A percentile compares a stretch with the other conserved stretches of the same genome.
Conservation (phyloP, 2,888 invertebrate species). For the Criorhina ranunculi region DNA sequence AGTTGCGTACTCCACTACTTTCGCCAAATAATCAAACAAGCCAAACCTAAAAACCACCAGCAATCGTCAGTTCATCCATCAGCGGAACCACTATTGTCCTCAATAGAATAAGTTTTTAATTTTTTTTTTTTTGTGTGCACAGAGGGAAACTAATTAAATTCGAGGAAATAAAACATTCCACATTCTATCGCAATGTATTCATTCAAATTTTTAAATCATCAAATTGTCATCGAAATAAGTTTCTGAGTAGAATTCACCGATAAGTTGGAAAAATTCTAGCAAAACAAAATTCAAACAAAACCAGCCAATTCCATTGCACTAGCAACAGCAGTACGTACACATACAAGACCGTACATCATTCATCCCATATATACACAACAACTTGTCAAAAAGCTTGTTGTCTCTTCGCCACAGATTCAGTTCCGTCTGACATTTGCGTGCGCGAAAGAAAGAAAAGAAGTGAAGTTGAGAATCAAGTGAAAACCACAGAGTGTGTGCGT, state of each 20-base stretch:
- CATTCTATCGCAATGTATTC: conserved; percentile 36
- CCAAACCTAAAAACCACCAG: conserved; percentile 37
- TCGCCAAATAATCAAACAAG: conserved; percentile 22
- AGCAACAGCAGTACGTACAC: conserved; percentile 18
- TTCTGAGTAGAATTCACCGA: conserved; percentile 42
- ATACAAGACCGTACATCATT: conserved; percentile 33
- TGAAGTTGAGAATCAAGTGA: conserved; percentile 61
- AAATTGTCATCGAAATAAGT: conserved; percentile 46
- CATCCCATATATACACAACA: conserved; percentile 41
- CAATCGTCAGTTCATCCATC: conserved; percentile 45
- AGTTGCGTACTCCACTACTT: background rate
- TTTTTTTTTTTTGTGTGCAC: conserved; percentile 13
- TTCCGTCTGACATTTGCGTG: conserved; percentile 62
- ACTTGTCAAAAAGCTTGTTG: conserved; percentile 71
- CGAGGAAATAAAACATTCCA: conserved; percentile 6
- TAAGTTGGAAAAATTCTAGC: conserved; percentile 63
- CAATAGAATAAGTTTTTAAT: conserved; percentile 13
- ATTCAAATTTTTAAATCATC: conserved; percentile 24
- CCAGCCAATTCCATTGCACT: conserved; percentile 50
- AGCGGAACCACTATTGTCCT: conserved; percentile 63
- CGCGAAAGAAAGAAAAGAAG: conserved; percentile 65
- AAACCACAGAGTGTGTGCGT: conserved; percentile 63
- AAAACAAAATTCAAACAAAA: conserved; percentile 75
- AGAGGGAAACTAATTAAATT: conserved; percentile 30
- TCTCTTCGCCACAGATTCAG: conserved; percentile 59